These are phyloP conservation scores for Stegophylla sp. DNA, from an alignment of 2,888 invertebrate genomes.

Conservation along the genomic window DNA sequence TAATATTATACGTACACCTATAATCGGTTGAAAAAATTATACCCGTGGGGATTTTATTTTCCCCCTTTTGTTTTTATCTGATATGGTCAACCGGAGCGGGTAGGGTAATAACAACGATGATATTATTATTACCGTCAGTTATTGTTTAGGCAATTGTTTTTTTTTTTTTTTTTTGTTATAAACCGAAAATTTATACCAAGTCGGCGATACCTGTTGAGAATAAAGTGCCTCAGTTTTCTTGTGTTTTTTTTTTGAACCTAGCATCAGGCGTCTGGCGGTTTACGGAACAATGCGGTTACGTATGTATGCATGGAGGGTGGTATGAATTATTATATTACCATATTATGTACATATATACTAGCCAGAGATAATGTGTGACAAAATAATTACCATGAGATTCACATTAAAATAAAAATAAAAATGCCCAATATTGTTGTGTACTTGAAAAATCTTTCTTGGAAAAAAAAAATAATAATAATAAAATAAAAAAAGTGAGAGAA, in stretches of 20 bases:
- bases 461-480: neutral
- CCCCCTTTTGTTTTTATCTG: conserved; percentile 53
- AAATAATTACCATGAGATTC: conserved; percentile 54
- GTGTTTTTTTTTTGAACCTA: conserved; percentile 11
- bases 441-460: neutral
- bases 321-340: conserved; percentile 32
- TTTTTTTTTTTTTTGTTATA: conserved; percentile 17
- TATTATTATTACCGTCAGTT: conserved; percentile 54
- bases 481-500: no score
- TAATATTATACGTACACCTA: conserved; percentile 25
- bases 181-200: conserved; percentile 32
- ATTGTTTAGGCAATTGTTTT: conserved; percentile 14
- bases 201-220: conserved; percentile 45
- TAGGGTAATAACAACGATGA: conserved; percentile 47
- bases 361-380: conserved; percentile 50
- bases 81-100: conserved; percentile 39
- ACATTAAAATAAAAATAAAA: conserved; percentile 41
- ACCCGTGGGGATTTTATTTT: conserved; percentile 12
- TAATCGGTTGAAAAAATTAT: conserved; percentile 43
- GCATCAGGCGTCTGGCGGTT: neutral
- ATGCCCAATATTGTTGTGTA: conserved; percentile 45
- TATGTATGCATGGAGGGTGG: no score
- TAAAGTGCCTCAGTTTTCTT: conserved; percentile 33
- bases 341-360: neutral
- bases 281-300: conserved; percentile 30